A percentile compares a stretch with the other conserved stretches of the same genome.
Evolutionary conservation across 1,140 invertebrate genomes (phyloP).

Genomic region (Anoplophora glabripennis): DNA sequence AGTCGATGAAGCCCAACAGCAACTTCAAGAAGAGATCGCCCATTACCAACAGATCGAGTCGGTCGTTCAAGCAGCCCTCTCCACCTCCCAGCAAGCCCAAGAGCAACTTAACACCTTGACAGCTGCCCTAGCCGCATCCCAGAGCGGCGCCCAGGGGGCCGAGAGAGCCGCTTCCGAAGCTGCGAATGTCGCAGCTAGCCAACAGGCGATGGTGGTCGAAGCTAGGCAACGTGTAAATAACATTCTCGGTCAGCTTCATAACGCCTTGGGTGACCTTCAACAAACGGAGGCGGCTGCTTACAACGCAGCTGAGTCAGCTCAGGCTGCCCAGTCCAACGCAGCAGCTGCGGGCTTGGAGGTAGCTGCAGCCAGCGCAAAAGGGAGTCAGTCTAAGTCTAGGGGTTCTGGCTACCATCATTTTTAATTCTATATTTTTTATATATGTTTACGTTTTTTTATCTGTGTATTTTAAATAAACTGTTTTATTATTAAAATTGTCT

Average conservation of each 20-base stretch:
- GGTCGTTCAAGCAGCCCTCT: slow-evolving; percentile 27
- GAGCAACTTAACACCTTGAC: slow-evolving; percentile 22
- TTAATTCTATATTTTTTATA: no score
- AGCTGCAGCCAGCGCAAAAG: background rate
- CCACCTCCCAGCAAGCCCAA: slow-evolving; percentile 33
- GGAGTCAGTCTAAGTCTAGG: background rate
- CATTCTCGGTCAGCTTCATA: slow-evolving; percentile 25
- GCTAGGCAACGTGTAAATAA: slow-evolving; percentile 30
- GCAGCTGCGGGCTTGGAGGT: slow-evolving; percentile 2
- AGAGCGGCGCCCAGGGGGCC: slow-evolving; percentile 27
- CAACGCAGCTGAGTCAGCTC: slow-evolving; percentile 4
- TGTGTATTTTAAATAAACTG: no score
- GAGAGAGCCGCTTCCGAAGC: slow-evolving; percentile 30
- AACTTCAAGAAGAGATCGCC: slow-evolving; percentile 30
- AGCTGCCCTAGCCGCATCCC: slow-evolving; percentile 32
- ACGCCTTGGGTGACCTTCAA: slow-evolving; percentile 24
- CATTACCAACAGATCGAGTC: slow-evolving; percentile 32
- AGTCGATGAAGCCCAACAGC: slow-evolving; percentile 28
- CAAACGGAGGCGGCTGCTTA: slow-evolving; percentile 27
- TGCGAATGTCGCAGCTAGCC: slow-evolving; percentile 29
- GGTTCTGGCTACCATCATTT: no score
- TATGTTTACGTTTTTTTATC: no score
- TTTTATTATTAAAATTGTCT: no score
- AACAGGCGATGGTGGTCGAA: slow-evolving; percentile 34
- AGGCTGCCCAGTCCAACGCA: slow-evolving; percentile 7